These are phyloP conservation scores for Engraulis encrasicolus DNA, from an alignment of 2,113 vertebrate genomes.

Conservation along the genomic window DNA sequence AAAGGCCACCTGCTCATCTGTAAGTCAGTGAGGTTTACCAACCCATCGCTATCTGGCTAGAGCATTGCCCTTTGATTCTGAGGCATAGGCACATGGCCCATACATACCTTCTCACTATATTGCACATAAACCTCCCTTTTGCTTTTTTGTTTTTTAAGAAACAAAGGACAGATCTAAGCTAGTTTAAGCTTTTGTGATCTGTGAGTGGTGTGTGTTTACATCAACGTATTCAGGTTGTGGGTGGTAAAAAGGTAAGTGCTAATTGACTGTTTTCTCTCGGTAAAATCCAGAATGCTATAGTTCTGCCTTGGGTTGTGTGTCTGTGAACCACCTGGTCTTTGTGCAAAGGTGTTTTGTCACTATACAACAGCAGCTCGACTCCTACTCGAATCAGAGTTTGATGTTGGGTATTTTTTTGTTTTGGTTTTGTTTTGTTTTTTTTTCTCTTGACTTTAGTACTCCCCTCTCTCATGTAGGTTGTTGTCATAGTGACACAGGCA, in stretches of 20 bases:
- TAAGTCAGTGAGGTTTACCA: conserved; percentile 32
- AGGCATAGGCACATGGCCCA: background rate
- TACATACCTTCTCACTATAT: conserved; percentile 5
- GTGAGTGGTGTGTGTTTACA: background rate
- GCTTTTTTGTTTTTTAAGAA: background rate
- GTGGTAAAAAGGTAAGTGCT: background rate
- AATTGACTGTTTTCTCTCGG: background rate
- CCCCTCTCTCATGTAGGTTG: no score
- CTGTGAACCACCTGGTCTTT: background rate
- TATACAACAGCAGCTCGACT: no score
- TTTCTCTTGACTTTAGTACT: no score
- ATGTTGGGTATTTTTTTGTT: no score
- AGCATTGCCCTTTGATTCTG: conserved; percentile 19
- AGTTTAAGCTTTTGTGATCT: background rate
- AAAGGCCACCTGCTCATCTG: conserved; percentile 51
- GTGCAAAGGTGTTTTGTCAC: no score
- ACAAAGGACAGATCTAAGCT: background rate
- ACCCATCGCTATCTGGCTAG: background rate
- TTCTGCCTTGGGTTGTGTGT: background rate
- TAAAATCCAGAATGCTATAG: background rate
- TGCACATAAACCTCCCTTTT: conserved; percentile 15
- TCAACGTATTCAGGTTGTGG: background rate
- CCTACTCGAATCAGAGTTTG: no score
- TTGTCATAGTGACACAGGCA: no score
- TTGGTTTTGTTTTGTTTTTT: no score